Evolutionary conservation across 2,888 invertebrate species (phyloP).

Genomic region (Parapristionchus giblindavisi): DNA sequence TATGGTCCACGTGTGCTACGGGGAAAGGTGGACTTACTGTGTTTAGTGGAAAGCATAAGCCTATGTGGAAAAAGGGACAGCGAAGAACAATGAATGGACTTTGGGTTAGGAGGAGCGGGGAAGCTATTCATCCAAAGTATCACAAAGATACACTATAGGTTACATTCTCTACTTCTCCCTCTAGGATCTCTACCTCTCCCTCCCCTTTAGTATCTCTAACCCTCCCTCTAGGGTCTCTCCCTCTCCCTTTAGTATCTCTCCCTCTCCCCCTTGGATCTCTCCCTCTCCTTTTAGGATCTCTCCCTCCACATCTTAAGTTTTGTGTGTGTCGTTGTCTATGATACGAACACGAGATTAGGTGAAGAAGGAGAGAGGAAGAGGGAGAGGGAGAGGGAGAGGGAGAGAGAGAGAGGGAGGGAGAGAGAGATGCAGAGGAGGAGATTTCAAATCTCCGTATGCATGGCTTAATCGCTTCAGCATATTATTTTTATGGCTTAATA

Average conservation of each 20-base stretch:
- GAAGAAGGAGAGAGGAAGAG: neutral
- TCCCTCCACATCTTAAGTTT: neutral
- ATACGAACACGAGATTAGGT: neutral
- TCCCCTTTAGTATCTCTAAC: neutral
- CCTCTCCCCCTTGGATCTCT: neutral
- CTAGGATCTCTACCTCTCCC: neutral
- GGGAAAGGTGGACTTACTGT: neutral
- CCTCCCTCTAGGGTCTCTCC: neutral
- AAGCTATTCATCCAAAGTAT: neutral
- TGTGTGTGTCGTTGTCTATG: neutral
- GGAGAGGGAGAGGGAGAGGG: neutral
- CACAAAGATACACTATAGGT: neutral
- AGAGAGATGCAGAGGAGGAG: neutral
- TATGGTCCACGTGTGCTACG: neutral
- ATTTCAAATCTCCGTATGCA: too few species aligned
- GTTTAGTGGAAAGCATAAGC: neutral
- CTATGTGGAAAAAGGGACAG: too few species aligned
- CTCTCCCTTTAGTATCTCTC: neutral
- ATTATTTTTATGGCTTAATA: too few species aligned
- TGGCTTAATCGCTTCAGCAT: too few species aligned
- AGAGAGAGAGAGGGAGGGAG: neutral
- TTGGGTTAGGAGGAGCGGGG: too few species aligned
- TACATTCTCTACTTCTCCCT: neutral
- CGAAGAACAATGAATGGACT: too few species aligned
- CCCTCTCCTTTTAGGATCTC: slow-evolving; percentile 13